phyloP scores from a whole-genome alignment of 2,113 vertebrate species.

The Cyprinus carpio region DNA sequence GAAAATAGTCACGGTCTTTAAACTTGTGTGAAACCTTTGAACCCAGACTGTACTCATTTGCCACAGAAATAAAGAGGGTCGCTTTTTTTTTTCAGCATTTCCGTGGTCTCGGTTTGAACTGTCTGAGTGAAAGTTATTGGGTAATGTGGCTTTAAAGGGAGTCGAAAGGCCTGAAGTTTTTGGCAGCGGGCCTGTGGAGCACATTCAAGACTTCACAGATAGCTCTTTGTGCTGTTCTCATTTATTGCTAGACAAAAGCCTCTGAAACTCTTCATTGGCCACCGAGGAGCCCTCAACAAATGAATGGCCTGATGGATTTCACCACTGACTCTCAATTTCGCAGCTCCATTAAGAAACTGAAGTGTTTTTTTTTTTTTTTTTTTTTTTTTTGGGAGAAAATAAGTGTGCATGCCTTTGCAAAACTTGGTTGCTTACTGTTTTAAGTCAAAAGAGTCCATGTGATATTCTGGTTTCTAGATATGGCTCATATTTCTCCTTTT shows the following conservation, averaged over 20 bases:
- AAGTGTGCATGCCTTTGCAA: not conserved
- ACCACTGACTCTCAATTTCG: conserved; percentile 57
- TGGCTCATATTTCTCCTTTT: not conserved
- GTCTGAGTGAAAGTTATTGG: conserved; percentile 64
- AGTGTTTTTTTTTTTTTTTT: too few species aligned
- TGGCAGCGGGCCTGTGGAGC: conserved; percentile 83
- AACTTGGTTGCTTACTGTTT: not conserved
- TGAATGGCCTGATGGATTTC: conserved; percentile 51
- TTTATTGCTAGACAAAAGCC: conserved; percentile 82
- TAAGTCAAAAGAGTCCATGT: not conserved
- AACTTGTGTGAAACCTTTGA: not conserved
- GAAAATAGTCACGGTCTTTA: not conserved
- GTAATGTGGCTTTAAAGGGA: conserved; percentile 49
- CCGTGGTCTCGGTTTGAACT: conserved; percentile 56
- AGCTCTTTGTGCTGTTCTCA: conserved; percentile 82
- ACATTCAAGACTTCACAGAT: conserved; percentile 88
- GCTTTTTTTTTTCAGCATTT: not conserved
- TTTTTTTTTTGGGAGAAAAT: not conserved
- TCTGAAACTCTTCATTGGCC: conserved; percentile 66
- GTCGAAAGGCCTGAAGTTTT: conserved; percentile 74
- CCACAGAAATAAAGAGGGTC: not conserved
- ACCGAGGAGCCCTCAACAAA: conserved; percentile 32
- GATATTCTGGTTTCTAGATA: not conserved
- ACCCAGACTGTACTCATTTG: not conserved
- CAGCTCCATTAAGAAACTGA: conserved; percentile 52